These are phyloP conservation scores for Latheticus oryzae DNA, from an alignment of 2,888 invertebrate species.

Conservation along the genomic window DNA sequence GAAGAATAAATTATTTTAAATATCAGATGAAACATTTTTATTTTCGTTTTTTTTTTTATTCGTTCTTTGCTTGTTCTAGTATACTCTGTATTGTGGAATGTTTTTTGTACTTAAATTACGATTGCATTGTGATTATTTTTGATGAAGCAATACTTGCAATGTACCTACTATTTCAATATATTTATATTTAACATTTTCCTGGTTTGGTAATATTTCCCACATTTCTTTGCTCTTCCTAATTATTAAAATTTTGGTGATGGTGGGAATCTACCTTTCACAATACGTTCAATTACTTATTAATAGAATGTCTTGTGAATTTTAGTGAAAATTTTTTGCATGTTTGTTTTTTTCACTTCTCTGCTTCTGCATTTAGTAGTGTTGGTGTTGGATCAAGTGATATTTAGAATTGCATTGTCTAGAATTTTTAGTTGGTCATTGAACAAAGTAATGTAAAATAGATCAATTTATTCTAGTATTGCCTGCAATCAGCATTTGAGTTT, in stretches of 20 bases:
- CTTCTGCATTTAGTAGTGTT: constrained; percentile 12
- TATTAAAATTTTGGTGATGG: constrained; percentile 5
- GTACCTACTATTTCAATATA: constrained; percentile 39
- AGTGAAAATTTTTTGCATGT: constrained; percentile 12
- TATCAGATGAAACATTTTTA: constrained; percentile 20
- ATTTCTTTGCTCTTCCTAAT: no score
- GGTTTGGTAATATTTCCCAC: constrained; percentile 50
- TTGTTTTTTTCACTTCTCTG: constrained; percentile 6
- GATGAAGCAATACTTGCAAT: constrained; percentile 27
- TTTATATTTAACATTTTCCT: constrained; percentile 51
- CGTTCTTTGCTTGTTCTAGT: constrained; percentile 4
- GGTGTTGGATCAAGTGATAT: constrained; percentile 19
- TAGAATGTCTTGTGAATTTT: constrained; percentile 10
- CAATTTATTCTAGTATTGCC: constrained; percentile 63
- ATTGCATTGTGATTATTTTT: constrained; percentile 21
- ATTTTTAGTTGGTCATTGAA: constrained; percentile 9
- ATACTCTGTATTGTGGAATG: constrained; percentile 31
- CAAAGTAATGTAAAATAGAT: constrained; percentile 46
- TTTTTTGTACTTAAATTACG: constrained; percentile 17
- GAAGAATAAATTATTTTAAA: constrained; percentile 26
- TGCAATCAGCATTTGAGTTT: constrained; percentile 63
- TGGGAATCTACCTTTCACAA: constrained; percentile 14
- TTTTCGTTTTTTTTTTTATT: constrained; percentile 22
- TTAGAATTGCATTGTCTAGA: neutral
- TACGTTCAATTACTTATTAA: constrained; percentile 9